Percentiles rank a stretch among this genome's conserved stretches.
phyloP scores from a whole-genome alignment of 2,888 invertebrate genomes.

The Drosophila meridionalis region DNA sequence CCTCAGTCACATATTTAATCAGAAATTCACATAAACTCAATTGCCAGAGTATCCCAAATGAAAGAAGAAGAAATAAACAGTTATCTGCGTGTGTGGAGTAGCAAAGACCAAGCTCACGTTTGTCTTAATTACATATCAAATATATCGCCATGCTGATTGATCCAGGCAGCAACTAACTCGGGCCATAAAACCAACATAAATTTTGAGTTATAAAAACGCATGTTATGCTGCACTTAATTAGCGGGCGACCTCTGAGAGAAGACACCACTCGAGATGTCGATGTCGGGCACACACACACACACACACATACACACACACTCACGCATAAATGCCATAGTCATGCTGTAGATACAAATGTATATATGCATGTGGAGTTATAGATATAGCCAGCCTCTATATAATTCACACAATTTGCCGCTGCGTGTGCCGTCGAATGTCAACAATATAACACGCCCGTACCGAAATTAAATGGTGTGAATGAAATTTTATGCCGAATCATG shows the following conservation, averaged over 20 bases:
- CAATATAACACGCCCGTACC: conserved; percentile 57
- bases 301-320: not conserved
- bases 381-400: conserved; percentile 48
- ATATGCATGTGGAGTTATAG: conserved; percentile 16
- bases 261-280: not conserved
- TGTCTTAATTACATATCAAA: conserved; percentile 80
- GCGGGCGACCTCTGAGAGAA: conserved; percentile 57
- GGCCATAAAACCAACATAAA: conserved; percentile 76
- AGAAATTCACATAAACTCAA: no score
- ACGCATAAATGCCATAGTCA: not conserved
- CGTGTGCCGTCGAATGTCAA: conserved; percentile 73
- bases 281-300: conserved; percentile 50
- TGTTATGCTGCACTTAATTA: conserved; percentile 79
- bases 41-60: conserved; percentile 16
- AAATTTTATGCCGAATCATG: conserved; percentile 82
- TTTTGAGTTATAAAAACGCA: conserved; percentile 80
- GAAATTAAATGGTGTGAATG: conserved; percentile 80
- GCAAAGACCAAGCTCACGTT: conserved; percentile 53
- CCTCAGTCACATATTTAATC: not conserved
- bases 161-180: conserved; percentile 57
- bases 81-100: conserved; percentile 35
- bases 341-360: not conserved
- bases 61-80: conserved; percentile 35
- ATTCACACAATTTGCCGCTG: conserved; percentile 75
- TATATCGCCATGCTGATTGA: conserved; percentile 74